Evolutionary conservation across 2,113 vertebrate species (phyloP).

Genomic region (Phyllostomus discolor): DNA sequence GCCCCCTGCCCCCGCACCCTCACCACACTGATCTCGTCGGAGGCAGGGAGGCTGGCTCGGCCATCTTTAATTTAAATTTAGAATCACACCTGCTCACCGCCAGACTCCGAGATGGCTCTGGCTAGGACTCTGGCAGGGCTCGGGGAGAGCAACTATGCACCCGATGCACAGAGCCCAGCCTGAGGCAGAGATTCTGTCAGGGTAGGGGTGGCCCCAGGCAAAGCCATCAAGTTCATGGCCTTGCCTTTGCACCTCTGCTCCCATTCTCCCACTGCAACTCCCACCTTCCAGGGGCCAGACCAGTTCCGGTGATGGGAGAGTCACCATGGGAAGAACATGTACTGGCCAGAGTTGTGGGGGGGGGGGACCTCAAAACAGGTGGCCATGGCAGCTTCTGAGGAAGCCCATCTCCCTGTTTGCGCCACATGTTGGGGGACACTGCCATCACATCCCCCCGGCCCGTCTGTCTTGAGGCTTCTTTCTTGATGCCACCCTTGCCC

Average conservation of each 20-base stretch:
- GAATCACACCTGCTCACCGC: neutral
- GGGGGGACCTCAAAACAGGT: neutral
- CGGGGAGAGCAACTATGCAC: neutral
- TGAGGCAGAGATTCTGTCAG: neutral
- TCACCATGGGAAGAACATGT: neutral
- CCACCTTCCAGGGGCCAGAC: neutral
- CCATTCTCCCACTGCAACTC: neutral
- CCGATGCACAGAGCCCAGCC: fast-evolving
- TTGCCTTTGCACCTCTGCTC: neutral
- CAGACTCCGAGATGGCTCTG: neutral
- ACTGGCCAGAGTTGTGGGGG: neutral
- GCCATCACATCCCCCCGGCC: neutral
- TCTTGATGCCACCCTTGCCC: neutral
- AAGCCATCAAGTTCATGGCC: neutral
- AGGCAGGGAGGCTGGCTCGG: neutral
- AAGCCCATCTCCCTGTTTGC: neutral
- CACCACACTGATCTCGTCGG: neutral
- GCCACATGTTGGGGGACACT: neutral
- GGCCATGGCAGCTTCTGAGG: neutral
- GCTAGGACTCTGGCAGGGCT: neutral
- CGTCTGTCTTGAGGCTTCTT: neutral
- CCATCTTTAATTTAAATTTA: constrained; percentile 7
- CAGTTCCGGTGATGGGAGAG: neutral
- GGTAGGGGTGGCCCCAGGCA: neutral
- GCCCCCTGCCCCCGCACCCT: neutral